Evolutionary conservation across 2,113 vertebrate species (phyloP).

Genomic region (Dromaius novaehollandiae): DNA sequence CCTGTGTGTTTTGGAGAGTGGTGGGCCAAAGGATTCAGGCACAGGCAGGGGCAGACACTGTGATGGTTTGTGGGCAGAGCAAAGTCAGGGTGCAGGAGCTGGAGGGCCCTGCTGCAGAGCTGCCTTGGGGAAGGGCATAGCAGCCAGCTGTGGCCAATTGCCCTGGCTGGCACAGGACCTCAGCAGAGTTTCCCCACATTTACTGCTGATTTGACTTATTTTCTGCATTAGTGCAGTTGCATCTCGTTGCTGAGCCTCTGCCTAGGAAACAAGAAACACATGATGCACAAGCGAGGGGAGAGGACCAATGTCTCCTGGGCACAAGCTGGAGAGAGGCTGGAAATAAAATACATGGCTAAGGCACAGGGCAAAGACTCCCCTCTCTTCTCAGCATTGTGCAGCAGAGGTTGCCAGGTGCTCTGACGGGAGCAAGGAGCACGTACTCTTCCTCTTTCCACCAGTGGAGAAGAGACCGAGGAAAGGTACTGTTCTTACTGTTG

Average conservation of each 20-base stretch:
- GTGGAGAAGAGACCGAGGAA: not conserved
- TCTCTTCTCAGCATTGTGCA: not conserved
- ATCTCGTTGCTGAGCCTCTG: not conserved
- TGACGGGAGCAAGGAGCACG: not conserved
- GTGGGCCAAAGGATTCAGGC: not conserved
- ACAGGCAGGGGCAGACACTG: not conserved
- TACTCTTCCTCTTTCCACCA: rapidly evolving
- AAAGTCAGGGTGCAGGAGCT: not conserved
- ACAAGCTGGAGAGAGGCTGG: not conserved
- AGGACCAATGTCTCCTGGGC: not conserved
- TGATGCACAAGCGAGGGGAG: rapidly evolving
- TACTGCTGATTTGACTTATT: not conserved
- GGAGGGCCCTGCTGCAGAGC: no score
- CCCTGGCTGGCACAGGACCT: no score
- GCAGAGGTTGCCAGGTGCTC: not conserved
- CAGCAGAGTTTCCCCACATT: not conserved
- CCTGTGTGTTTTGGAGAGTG: not conserved
- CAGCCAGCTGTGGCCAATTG: rapidly evolving
- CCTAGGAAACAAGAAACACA: rapidly evolving
- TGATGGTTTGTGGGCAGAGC: not conserved
- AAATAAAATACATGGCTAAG: not conserved
- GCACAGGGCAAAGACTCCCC: not conserved
- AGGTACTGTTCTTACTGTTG: no score
- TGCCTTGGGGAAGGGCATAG: not conserved
- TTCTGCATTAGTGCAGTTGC: not conserved